phyloP scores from a whole-genome alignment of 2,113 vertebrate genomes.

The Excalfactoria chinensis region DNA sequence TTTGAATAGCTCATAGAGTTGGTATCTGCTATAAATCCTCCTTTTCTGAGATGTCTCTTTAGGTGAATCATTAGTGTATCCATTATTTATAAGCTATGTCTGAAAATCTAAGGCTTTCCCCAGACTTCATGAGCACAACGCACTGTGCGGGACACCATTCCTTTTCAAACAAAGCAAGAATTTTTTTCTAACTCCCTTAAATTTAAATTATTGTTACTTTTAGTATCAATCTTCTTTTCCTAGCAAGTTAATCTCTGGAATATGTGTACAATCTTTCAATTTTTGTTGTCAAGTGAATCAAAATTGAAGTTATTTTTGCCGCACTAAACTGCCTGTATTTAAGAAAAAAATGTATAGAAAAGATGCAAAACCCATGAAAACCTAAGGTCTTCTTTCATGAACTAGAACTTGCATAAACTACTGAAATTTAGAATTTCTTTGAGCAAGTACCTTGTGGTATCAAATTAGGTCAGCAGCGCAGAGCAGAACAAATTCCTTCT shows the following conservation, averaged over 20 bases:
- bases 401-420: not conserved
- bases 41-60: not conserved
- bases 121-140: not conserved
- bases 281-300: not conserved
- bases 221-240: not conserved
- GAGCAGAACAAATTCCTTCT: not conserved
- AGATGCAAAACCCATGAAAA: not conserved
- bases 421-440: not conserved
- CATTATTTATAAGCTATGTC: not conserved
- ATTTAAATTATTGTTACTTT: not conserved
- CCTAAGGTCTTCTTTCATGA: not conserved
- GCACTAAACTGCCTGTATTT: not conserved
- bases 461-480: not conserved
- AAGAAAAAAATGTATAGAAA: not conserved
- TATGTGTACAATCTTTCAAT: not conserved
- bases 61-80: not conserved
- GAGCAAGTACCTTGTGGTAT: not conserved
- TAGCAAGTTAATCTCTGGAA: not conserved
- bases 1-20: not conserved
- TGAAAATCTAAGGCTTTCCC: not conserved
- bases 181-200: not conserved
- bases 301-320: not conserved
- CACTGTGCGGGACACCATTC: not conserved
- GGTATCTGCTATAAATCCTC: not conserved
- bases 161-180: not conserved